Evolutionary conservation across 2,113 vertebrate genomes (phyloP).

Genomic region (Lasiurus borealis): DNA sequence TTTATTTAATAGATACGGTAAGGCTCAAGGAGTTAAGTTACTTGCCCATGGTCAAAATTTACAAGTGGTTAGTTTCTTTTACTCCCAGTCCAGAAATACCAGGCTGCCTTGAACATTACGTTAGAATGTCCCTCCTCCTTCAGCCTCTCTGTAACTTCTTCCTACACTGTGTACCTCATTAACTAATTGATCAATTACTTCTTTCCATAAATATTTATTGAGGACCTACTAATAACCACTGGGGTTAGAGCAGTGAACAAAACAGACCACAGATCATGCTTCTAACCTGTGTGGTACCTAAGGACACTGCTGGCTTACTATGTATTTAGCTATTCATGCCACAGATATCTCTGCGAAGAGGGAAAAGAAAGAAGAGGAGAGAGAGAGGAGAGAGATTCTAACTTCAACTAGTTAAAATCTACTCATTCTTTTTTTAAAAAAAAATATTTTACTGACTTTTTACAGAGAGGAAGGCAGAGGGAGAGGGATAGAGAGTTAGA

Average conservation of each 20-base stretch:
- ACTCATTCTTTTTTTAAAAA: neutral
- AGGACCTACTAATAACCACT: neutral
- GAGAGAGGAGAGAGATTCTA: neutral
- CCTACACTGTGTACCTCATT: conserved; percentile 36
- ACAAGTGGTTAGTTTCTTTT: conserved; percentile 40
- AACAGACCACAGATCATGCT: neutral
- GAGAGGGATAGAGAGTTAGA: no score
- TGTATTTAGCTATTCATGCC: neutral
- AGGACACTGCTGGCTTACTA: neutral
- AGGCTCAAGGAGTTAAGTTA: conserved; percentile 21
- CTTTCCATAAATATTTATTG: conserved; percentile 46
- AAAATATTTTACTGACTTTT: no score
- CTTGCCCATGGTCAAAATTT: neutral
- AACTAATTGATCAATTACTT: conserved; percentile 47
- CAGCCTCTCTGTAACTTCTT: neutral
- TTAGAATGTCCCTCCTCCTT: conserved; percentile 21
- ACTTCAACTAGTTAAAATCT: neutral
- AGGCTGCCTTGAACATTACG: neutral
- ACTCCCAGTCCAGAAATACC: neutral
- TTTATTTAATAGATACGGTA: conserved; percentile 50
- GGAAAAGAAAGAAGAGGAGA: neutral
- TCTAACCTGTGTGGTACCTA: neutral
- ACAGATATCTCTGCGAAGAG: neutral
- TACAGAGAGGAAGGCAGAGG: no score
- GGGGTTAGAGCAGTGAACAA: conserved; percentile 1